phyloP scores from a whole-genome alignment of 2,113 vertebrate genomes.

The Canis aureus region DNA sequence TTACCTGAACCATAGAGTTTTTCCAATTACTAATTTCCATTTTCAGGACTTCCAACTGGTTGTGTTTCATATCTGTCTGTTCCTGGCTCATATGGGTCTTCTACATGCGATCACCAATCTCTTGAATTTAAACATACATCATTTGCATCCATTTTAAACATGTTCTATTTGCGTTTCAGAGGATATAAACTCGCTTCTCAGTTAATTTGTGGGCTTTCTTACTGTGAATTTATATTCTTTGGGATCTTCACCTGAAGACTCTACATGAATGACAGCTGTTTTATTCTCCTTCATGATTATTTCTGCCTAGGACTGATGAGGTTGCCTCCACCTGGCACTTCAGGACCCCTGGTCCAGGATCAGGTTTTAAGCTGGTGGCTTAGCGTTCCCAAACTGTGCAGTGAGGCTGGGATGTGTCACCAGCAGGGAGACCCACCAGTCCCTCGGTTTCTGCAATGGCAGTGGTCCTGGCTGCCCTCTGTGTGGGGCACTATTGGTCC shows the following conservation, averaged over 20 bases:
- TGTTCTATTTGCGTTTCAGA: not conserved
- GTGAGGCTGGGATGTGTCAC: not conserved
- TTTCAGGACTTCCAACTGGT: not conserved
- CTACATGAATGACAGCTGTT: accelerated
- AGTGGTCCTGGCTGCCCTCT: not conserved
- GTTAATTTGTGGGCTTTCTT: not conserved
- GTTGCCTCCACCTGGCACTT: not conserved
- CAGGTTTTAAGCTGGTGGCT: not conserved
- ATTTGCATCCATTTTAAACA: not conserved
- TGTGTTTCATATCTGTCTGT: not conserved
- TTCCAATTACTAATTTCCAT: not conserved
- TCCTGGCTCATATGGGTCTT: not conserved
- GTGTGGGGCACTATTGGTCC: too few relatives aligned
- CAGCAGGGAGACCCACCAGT: not conserved
- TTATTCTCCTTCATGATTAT: not conserved
- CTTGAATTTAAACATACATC: not conserved
- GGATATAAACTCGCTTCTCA: too few relatives aligned
- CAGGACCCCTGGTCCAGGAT: not conserved
- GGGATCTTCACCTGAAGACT: not conserved
- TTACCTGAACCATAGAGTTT: too few relatives aligned
- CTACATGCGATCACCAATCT: too few relatives aligned
- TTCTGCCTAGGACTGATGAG: not conserved
- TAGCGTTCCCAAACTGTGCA: not conserved
- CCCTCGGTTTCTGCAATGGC: accelerated
- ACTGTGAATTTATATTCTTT: accelerated